Evolutionary conservation across 2,797 vertebrate species (phyloP).

Genomic region (Scarus forsteni): DNA sequence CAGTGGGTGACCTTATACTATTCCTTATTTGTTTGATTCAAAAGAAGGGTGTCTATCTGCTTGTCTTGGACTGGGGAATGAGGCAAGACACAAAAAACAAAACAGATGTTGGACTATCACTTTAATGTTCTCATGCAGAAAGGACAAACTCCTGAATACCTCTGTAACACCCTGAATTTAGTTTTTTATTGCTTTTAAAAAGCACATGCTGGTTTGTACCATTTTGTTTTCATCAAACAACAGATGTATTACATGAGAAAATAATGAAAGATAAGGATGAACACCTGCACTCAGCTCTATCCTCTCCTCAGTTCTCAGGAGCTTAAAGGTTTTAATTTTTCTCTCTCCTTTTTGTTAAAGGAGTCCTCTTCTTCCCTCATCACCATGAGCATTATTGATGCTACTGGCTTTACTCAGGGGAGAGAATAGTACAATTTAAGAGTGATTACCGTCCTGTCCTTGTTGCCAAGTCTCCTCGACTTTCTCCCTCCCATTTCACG

Average conservation of each 20-base stretch:
- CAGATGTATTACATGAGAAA: slow-evolving; percentile 30
- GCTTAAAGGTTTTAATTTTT: slow-evolving; percentile 9
- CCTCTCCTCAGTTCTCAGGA: slow-evolving; percentile 9
- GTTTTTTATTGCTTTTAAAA: background rate
- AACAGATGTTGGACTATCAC: too few relatives aligned
- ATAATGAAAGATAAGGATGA: slow-evolving; percentile 24
- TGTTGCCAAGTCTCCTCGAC: slow-evolving; percentile 54
- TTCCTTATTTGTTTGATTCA: too few relatives aligned
- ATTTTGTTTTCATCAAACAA: slow-evolving; percentile 51
- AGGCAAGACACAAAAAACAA: too few relatives aligned
- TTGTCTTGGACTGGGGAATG: too few relatives aligned
- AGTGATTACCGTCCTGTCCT: slow-evolving; percentile 72
- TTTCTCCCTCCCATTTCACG: slow-evolving; percentile 63
- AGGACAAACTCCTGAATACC: slow-evolving; percentile 27
- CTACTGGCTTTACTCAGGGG: slow-evolving; percentile 37
- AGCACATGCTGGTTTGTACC: slow-evolving; percentile 36
- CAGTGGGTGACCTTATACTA: too few relatives aligned
- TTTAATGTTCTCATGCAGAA: slow-evolving; percentile 41
- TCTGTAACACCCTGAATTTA: background rate
- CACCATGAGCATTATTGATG: slow-evolving; percentile 32
- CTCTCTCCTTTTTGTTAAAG: slow-evolving; percentile 13
- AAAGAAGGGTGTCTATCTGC: too few relatives aligned
- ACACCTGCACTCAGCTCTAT: slow-evolving; percentile 26
- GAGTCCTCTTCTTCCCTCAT: slow-evolving; percentile 35
- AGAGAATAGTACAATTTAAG: slow-evolving; percentile 63